Base-by-base conservation (phyloP, 2,888 invertebrate genomes). In the Drosophila infuscata region DNA sequence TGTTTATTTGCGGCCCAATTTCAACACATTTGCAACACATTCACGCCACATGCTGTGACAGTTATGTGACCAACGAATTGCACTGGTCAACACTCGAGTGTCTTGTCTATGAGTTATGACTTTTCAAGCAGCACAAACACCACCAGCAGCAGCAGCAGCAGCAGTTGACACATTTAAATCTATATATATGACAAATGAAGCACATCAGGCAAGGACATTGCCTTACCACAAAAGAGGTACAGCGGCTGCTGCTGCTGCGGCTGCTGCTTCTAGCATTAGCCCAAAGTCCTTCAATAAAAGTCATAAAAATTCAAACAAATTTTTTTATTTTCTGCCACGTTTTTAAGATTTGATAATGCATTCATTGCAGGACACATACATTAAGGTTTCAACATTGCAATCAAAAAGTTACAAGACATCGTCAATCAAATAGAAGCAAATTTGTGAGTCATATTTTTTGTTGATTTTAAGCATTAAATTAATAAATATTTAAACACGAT, bases 41-140 rank as follows among this genome's bases (percentile, higher is more conserved):
- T 80, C 79, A 69, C 82, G 86, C 79, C 87, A 86, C 86, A 83
- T 76, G 79, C 88, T 76, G 69, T 76, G 83, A 85, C 85, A 85
- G 76, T 88, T 88, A 81, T 85, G 75, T 70, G 76, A 70, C 82
- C 81, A 74, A 48, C 49, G 48, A 25, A 43, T 54, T 66, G 64
- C 74, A 70, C 48, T 64, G 68, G 75, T 64, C 78, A 79, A 70
- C 83, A 76, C 76, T 72, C 66, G 66, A 69, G 48, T 62, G 68
- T 65, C 69, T 78, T 76, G 78, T 70, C 76, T 62, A 83, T 86
- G 86, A 83, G 67, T 83, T 76, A 83, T 86, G 76, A 61, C 70
- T 65, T 72, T 83, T 70, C 82, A 71, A 78, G 70, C 70, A 70
- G 57, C 70, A 57, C 12, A 48, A 66, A 25, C 35, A 56, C 51